Evolutionary conservation across 2,113 vertebrate genomes (phyloP).

Genomic region (Himantopus leucocephalus): DNA sequence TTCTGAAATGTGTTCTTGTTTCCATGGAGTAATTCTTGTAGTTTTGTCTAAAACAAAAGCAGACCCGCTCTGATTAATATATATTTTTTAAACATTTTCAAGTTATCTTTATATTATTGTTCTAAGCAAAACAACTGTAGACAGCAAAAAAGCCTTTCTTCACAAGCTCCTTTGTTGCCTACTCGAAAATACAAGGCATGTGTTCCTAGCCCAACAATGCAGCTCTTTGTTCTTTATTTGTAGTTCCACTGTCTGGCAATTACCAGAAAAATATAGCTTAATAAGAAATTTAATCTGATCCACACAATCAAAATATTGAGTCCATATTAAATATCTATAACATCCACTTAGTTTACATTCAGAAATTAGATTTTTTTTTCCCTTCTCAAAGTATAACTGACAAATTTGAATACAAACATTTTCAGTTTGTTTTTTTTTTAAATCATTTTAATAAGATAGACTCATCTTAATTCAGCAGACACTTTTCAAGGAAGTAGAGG

Average conservation of each 20-base stretch:
- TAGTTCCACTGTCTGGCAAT: conserved; percentile 32
- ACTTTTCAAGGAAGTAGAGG: not conserved
- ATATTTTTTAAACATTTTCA: not conserved
- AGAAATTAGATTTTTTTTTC: not conserved
- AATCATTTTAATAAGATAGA: not conserved
- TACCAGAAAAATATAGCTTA: conserved; percentile 43
- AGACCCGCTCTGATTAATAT: conserved; percentile 26
- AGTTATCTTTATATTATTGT: not conserved
- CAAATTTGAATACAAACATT: not conserved
- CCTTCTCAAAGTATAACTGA: not conserved
- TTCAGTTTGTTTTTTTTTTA: not conserved
- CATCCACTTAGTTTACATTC: not conserved
- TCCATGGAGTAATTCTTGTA: conserved; percentile 99
- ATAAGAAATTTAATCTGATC: not conserved
- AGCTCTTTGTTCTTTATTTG: conserved; percentile 42
- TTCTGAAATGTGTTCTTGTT: conserved; percentile 96
- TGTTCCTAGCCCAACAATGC: conserved; percentile 20
- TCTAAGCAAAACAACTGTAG: not conserved
- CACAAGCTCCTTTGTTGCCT: conserved; percentile 24
- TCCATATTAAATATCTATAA: not conserved
- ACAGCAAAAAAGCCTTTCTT: not conserved
- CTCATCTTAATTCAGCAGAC: not conserved
- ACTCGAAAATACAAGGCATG: conserved; percentile 47
- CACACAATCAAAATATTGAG: conserved; percentile 1
- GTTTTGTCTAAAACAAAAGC: conserved; percentile 85